Evolutionary conservation across 2,888 invertebrate genomes (phyloP).

Genomic region (Parascotia fuliginaria): DNA sequence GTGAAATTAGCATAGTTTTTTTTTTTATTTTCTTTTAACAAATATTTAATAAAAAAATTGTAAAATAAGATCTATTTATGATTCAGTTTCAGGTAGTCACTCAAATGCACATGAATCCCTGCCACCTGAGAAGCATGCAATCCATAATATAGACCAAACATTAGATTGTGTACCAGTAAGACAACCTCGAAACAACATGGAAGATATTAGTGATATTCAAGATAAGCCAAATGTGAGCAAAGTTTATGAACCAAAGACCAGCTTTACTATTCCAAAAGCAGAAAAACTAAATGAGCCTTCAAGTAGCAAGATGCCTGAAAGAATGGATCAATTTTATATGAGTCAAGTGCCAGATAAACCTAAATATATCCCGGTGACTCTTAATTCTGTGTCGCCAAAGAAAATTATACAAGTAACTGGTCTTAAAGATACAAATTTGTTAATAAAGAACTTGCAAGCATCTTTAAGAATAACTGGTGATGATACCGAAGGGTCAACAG

Average conservation of each 20-base stretch:
- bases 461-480: conserved; percentile 56
- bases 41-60: too few species aligned
- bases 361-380: conserved; percentile 37
- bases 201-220: conserved; percentile 38
- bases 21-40: too few species aligned
- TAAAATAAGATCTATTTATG: too few species aligned
- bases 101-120: conserved; percentile 26
- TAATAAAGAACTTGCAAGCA: conserved; percentile 60
- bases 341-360: conserved; percentile 40
- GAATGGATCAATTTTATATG: conserved; percentile 34
- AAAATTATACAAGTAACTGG: conserved; percentile 35
- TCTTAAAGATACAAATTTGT: conserved; percentile 57
- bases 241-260: conserved; percentile 33
- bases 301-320: conserved; percentile 19
- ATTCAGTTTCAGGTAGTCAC: conserved; percentile 49
- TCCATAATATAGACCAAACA: conserved; percentile 61
- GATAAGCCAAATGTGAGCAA: conserved; percentile 38
- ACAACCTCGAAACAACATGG: conserved; percentile 57
- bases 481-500: conserved; percentile 65
- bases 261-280: conserved; percentile 6
- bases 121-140: conserved; percentile 40
- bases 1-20: too few species aligned
- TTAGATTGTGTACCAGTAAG: conserved; percentile 73
- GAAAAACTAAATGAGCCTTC: conserved; percentile 24
- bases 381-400: conserved; percentile 38